Evolutionary conservation across 1,140 invertebrate genomes (phyloP).

Genomic region (Aphelenchoides besseyi): DNA sequence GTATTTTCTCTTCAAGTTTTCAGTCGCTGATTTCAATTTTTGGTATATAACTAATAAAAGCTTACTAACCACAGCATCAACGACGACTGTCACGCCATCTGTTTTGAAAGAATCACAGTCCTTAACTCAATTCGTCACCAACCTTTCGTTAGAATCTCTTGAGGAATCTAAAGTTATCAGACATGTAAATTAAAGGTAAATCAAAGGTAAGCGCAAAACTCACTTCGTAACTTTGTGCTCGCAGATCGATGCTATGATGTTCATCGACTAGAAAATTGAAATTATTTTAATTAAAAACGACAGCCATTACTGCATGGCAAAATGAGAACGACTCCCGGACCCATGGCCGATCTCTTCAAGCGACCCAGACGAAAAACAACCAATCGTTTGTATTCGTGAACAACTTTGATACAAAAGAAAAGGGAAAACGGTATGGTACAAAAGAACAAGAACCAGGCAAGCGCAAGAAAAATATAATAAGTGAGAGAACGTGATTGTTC

Average conservation of each 20-base stretch:
- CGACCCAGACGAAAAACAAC: slow-evolving; percentile 56
- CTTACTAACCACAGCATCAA: no score
- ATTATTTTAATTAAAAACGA: slow-evolving; percentile 78
- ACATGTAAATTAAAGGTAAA: no score
- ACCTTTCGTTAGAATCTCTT: slow-evolving; percentile 87
- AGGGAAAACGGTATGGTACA: slow-evolving; percentile 51
- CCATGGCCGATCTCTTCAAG: slow-evolving; percentile 34
- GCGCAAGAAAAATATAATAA: slow-evolving; percentile 41
- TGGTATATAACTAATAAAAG: no score
- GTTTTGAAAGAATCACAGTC: no score
- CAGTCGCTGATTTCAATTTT: no score
- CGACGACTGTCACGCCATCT: slow-evolving; percentile 77
- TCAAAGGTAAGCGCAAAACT: no score
- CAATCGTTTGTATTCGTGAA: slow-evolving; percentile 58
- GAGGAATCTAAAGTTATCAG: no score
- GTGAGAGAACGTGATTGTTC: slow-evolving; percentile 22
- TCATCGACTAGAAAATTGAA: slow-evolving; percentile 74
- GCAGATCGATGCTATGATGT: slow-evolving; percentile 79
- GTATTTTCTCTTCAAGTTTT: no score
- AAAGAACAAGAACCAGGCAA: slow-evolving; percentile 46
- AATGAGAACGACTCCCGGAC: slow-evolving; percentile 76
- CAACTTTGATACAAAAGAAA: slow-evolving; percentile 57
- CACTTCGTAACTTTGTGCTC: slow-evolving; percentile 76
- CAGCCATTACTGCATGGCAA: slow-evolving; percentile 83
- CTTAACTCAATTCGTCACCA: no score